Conservation (phyloP, 2,888 invertebrate species). For the Cantharis nigra region DNA sequence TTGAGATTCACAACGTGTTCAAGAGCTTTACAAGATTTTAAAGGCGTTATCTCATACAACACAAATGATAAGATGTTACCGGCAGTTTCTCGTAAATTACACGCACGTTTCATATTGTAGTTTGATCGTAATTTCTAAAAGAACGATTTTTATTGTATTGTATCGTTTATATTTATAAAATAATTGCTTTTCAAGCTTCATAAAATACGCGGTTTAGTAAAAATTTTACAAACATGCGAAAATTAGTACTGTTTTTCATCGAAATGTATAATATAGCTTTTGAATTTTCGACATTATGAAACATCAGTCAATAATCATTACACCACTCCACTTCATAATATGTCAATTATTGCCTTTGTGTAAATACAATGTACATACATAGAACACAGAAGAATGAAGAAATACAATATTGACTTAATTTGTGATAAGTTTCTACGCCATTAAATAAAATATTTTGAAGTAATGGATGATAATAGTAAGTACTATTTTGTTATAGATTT, state of each 20-base stretch:
- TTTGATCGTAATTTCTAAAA: slow-evolving; percentile 13
- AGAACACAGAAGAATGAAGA: background rate
- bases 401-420: background rate
- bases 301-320: background rate
- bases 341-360: background rate
- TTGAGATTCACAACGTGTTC: slow-evolving; percentile 36
- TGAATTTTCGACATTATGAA: background rate
- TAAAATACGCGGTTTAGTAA: background rate
- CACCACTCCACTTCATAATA: background rate
- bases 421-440: background rate
- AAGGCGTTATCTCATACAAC: slow-evolving; percentile 39
- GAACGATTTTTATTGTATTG: background rate
- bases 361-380: background rate
- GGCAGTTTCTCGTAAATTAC: slow-evolving; percentile 31
- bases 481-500: background rate
- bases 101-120: slow-evolving; percentile 29
- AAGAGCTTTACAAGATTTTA: slow-evolving; percentile 35
- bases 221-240: background rate
- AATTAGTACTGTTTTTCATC: background rate
- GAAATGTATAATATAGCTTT: background rate
- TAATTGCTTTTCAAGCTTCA: background rate
- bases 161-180: background rate
- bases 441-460: background rate
- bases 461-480: background rate
- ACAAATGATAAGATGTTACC: slow-evolving; percentile 38